phyloP scores from a whole-genome alignment of 2,113 vertebrate species.

The Anthoscopus minutus region DNA sequence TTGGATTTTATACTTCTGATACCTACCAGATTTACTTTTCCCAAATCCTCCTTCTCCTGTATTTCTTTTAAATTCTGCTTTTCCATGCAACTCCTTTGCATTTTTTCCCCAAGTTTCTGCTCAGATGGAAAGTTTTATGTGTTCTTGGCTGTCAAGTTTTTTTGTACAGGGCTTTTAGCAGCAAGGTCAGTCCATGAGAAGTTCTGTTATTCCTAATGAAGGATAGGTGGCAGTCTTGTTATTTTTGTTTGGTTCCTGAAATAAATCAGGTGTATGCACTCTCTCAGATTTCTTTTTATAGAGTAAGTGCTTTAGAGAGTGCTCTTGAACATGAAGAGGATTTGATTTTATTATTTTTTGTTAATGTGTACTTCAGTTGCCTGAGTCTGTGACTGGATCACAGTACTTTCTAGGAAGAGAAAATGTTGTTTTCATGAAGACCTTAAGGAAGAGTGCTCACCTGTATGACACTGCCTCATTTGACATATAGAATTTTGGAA shows the following conservation, averaged over 20 bases:
- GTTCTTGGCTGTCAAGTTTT: neutral
- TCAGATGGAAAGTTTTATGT: neutral
- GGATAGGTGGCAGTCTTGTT: slow-evolving; percentile 37
- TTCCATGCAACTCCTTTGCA: neutral
- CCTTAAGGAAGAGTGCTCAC: neutral
- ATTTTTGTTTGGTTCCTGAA: slow-evolving; percentile 8
- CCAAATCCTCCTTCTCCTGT: neutral
- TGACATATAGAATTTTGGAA: neutral
- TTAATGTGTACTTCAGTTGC: neutral
- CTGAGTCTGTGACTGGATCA: neutral
- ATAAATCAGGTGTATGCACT: neutral
- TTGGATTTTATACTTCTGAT: neutral
- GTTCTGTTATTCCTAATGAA: neutral
- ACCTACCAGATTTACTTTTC: neutral
- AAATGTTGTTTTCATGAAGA: neutral
- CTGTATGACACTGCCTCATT: neutral
- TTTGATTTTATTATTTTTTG: neutral
- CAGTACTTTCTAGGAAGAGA: neutral
- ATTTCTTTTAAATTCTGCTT: neutral
- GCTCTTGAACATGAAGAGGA: slow-evolving; percentile 18
- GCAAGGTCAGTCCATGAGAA: neutral
- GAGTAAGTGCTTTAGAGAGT: neutral
- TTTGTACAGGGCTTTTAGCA: neutral
- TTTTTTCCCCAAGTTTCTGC: neutral
- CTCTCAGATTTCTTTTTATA: neutral